These are phyloP conservation scores for Griposia aprilina DNA, from an alignment of 2,888 invertebrate genomes.

Conservation along the genomic window DNA sequence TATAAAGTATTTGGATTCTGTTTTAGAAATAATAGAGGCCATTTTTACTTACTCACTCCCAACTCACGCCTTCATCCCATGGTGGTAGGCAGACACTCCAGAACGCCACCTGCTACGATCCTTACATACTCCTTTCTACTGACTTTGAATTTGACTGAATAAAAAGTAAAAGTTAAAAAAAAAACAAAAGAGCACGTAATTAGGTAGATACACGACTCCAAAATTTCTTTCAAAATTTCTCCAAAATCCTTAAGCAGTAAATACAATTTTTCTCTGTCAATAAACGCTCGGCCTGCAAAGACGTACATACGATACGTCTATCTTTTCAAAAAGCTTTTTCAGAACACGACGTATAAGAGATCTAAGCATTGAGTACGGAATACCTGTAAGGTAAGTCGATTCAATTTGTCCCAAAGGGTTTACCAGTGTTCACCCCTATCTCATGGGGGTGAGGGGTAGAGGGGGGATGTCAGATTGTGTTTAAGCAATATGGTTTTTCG, in stretches of 20 bases:
- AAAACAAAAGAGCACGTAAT: too few species aligned
- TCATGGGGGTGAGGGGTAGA: constrained; percentile 21
- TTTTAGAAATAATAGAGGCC: neutral
- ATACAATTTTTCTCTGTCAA: neutral
- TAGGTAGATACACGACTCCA: too few species aligned
- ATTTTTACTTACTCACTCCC: neutral
- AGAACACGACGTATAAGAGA: constrained; percentile 39
- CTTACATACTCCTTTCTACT: too few species aligned
- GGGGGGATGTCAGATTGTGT: constrained; percentile 37
- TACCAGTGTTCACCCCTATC: constrained; percentile 50
- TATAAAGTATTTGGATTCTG: too few species aligned
- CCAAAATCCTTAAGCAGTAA: neutral
- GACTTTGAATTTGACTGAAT: neutral
- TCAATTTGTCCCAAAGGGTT: constrained; percentile 69
- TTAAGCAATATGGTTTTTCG: constrained; percentile 50
- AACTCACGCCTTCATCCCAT: too few species aligned
- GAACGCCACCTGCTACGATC: too few species aligned
- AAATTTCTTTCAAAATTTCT: too few species aligned
- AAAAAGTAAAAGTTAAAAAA: too few species aligned
- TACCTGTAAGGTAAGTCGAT: constrained; percentile 65
- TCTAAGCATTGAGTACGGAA: constrained; percentile 42
- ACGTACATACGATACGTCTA: neutral
- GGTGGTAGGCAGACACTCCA: too few species aligned
- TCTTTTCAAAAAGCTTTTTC: constrained; percentile 26
- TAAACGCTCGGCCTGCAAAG: neutral